phyloP scores from a whole-genome alignment of 1,140 invertebrate genomes.

The Temnothorax curvispinosus region DNA sequence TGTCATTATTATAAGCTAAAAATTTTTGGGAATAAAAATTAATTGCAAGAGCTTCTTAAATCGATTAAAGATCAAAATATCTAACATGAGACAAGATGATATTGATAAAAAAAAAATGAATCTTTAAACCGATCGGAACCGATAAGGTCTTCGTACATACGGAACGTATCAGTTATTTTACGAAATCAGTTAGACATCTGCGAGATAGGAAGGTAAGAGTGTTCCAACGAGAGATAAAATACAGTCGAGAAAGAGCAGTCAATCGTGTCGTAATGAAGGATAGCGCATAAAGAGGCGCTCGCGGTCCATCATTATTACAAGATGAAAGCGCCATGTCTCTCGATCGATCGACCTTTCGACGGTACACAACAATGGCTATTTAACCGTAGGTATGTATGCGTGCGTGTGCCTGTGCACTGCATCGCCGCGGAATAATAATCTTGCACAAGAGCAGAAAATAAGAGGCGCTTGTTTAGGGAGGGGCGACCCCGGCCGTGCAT shows the following conservation, averaged over 20 bases:
- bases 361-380: conserved; percentile 56
- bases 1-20: neutral
- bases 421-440: conserved; percentile 65
- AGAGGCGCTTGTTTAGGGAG: conserved; percentile 57
- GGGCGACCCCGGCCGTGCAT: conserved; percentile 4
- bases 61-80: neutral
- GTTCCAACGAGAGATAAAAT: neutral
- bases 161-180: neutral
- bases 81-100: neutral
- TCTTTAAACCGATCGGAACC: neutral
- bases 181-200: neutral
- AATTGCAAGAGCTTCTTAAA: neutral
- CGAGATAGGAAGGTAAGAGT: neutral
- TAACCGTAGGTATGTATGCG: conserved; percentile 30
- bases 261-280: conserved; percentile 26
- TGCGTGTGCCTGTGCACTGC: conserved; percentile 26
- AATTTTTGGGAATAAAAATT: neutral
- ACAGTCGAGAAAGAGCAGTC: conserved; percentile 24
- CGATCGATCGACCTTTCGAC: conserved; percentile 62
- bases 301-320: conserved; percentile 54
- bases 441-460: conserved; percentile 63
- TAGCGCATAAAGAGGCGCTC: conserved; percentile 23
- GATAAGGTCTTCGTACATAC: neutral
- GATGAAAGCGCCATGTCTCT: conserved; percentile 60
- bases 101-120: neutral